Percentiles rank a stretch among this genome's conserved stretches.
Conservation (phyloP, 2,113 vertebrate species). For the Nettapus auritus region DNA sequence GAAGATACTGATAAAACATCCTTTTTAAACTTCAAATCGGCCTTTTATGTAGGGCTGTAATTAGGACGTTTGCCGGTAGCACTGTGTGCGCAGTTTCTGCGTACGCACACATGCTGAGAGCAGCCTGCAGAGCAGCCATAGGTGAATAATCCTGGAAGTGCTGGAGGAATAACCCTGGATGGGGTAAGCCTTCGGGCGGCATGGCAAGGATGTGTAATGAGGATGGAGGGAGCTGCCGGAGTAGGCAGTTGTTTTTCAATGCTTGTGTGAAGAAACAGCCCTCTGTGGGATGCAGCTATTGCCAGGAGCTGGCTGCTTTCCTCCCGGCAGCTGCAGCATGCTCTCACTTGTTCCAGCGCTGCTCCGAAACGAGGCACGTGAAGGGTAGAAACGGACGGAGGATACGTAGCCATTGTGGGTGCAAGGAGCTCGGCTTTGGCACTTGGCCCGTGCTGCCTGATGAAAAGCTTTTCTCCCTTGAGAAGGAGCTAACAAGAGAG, state of each 20-base stretch:
- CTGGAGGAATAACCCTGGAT: not conserved
- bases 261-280: not conserved
- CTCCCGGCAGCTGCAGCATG: conserved; percentile 30
- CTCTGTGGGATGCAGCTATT: not conserved
- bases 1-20: conserved; percentile 22
- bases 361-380: not conserved
- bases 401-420: not conserved
- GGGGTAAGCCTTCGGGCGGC: not conserved
- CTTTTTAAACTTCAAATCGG: conserved; percentile 10
- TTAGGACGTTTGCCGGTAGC: not conserved
- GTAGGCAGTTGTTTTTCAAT: not conserved
- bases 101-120: not conserved
- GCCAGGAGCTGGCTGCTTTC: conserved; percentile 41
- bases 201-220: not conserved
- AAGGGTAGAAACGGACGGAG: conserved; percentile 6
- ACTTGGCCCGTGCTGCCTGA: not conserved
- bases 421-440: not conserved
- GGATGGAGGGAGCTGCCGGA: not conserved
- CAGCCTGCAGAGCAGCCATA: not conserved
- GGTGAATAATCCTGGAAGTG: not conserved
- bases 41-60: not conserved
- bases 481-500: not conserved
- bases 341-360: conserved; percentile 37
- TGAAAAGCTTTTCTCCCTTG: not conserved
- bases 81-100: not conserved